These are phyloP conservation scores for Julus scandinavius DNA, from an alignment of 2,888 invertebrate species.

Conservation along the genomic window DNA sequence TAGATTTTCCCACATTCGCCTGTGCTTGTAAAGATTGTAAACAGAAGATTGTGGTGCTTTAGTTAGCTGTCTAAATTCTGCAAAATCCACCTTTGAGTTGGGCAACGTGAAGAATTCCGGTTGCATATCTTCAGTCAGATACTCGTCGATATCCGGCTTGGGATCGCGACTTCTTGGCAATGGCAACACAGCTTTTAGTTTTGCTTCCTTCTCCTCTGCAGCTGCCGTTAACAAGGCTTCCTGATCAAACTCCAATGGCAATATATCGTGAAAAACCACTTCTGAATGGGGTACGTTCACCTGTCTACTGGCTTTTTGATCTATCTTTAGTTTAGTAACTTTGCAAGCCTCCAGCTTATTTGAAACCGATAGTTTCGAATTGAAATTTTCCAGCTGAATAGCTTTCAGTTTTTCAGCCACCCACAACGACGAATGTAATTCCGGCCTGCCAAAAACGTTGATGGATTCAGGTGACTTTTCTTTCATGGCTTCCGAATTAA, in stretches of 20 bases:
- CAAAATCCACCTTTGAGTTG: background rate
- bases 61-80: background rate
- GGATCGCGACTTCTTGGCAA: background rate
- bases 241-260: constrained; percentile 47
- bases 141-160: constrained; percentile 47
- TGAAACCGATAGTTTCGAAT: constrained; percentile 3
- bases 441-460: constrained; percentile 1
- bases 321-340: constrained; percentile 23
- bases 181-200: constrained; percentile 44
- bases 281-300: constrained; percentile 33
- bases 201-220: constrained; percentile 46
- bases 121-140: constrained; percentile 44
- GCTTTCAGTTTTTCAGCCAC: constrained; percentile 48
- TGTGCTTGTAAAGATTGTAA: constrained; percentile 47
- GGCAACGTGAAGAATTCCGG: constrained; percentile 50
- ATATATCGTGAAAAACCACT: constrained; percentile 40
- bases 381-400: constrained; percentile 20
- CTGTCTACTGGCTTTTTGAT: background rate
- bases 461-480: background rate
- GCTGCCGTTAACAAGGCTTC: constrained; percentile 48
- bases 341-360: constrained; percentile 34
- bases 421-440: constrained; percentile 37
- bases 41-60: constrained; percentile 27
- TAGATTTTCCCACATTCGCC: constrained; percentile 39
- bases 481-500: background rate